Percentiles rank a stretch among this genome's conserved stretches.
Conservation (phyloP, 2,888 invertebrate genomes). For the Drosophila dives region DNA sequence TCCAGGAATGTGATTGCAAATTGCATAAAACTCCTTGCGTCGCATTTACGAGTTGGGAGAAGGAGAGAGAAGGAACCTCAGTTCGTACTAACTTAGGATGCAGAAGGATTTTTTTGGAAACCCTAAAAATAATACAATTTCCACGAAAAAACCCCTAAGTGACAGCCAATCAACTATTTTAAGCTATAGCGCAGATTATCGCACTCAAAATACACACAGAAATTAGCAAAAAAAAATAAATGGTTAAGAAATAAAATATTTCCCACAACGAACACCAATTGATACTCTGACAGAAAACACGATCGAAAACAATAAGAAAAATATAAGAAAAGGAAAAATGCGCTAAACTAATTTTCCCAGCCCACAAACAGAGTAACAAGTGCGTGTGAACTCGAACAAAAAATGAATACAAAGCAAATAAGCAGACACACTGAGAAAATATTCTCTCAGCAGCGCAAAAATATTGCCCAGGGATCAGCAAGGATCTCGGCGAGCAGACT, state of each 20-base stretch:
- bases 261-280: conserved; percentile 27
- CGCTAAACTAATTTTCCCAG: conserved; percentile 74
- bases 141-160: not conserved
- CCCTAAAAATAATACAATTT: not conserved
- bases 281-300: conserved; percentile 34
- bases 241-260: not conserved
- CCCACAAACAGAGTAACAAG: conserved; percentile 61
- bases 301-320: conserved; percentile 22
- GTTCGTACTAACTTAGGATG: conserved; percentile 15
- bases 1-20: conserved; percentile 40
- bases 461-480: conserved; percentile 53
- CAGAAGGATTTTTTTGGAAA: not conserved
- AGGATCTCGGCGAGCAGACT: conserved; percentile 53
- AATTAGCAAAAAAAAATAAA: not conserved
- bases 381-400: conserved; percentile 60
- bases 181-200: conserved; percentile 12
- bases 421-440: conserved; percentile 10
- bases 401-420: conserved; percentile 38
- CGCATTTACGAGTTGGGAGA: conserved; percentile 6
- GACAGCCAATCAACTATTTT: conserved; percentile 11
- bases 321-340: conserved; percentile 26
- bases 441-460: conserved; percentile 62
- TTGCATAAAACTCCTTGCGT: conserved; percentile 36
- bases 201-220: conserved; percentile 14
- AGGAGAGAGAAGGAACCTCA: not conserved